phyloP scores from a whole-genome alignment of 2,888 invertebrate species.

The Tipula vernalis region DNA sequence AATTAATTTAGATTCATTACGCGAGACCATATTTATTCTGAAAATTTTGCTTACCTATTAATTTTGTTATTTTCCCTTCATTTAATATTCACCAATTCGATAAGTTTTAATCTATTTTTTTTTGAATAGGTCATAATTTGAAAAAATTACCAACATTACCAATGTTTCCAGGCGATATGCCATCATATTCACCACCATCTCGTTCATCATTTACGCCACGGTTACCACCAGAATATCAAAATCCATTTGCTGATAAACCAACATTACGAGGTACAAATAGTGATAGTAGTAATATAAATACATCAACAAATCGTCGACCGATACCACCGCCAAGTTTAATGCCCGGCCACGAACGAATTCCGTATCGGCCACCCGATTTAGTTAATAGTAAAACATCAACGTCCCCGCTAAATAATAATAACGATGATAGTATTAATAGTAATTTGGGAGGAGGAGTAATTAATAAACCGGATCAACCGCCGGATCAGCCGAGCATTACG shows the following conservation, averaged over 20 bases:
- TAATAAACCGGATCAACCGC: background rate
- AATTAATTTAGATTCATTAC: no score
- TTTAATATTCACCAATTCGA: background rate
- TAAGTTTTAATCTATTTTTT: background rate
- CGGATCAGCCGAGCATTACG: slow-evolving; percentile 18
- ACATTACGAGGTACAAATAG: slow-evolving; percentile 63
- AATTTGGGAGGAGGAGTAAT: background rate
- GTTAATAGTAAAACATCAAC: slow-evolving; percentile 14
- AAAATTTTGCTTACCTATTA: no score
- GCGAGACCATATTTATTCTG: no score
- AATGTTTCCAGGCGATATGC: slow-evolving; percentile 53
- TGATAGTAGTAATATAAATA: slow-evolving; percentile 32
- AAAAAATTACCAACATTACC: slow-evolving; percentile 41
- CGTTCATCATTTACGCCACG: slow-evolving; percentile 71
- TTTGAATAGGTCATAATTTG: slow-evolving; percentile 31
- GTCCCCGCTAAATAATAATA: slow-evolving; percentile 16
- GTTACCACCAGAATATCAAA: slow-evolving; percentile 67
- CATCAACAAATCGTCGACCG: slow-evolving; percentile 53
- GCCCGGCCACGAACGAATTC: slow-evolving; percentile 71
- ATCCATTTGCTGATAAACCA: slow-evolving; percentile 82
- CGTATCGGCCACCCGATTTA: slow-evolving; percentile 51
- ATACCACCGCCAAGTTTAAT: slow-evolving; percentile 74
- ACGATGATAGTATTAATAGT: background rate
- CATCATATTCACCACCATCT: slow-evolving; percentile 73
- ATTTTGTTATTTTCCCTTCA: no score